Evolutionary conservation across 2,113 vertebrate genomes (phyloP).

Genomic region (Clarias gariepinus): DNA sequence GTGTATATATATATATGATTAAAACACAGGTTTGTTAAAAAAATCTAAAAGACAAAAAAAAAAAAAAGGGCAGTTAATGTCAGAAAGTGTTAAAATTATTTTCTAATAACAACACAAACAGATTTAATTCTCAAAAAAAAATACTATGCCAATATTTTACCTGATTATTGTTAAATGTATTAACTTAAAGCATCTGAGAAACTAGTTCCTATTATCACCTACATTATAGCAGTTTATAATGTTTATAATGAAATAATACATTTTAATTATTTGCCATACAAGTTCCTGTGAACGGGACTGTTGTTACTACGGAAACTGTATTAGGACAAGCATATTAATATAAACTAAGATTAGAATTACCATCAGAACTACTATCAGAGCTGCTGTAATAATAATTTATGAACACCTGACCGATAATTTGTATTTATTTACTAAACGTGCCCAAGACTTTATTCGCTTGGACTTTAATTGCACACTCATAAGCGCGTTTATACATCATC

Average conservation of each 20-base stretch:
- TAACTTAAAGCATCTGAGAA: neutral
- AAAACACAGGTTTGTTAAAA: neutral
- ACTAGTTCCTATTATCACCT: neutral
- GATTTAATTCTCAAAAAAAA: neutral
- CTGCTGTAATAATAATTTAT: neutral
- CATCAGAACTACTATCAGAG: neutral
- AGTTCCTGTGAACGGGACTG: neutral
- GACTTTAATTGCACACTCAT: too few relatives aligned
- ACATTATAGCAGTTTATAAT: neutral
- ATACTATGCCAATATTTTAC: neutral
- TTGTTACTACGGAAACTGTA: neutral
- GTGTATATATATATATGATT: too few relatives aligned
- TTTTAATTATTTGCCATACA: neutral
- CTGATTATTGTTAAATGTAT: neutral
- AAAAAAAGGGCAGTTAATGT: neutral
- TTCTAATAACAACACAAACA: neutral
- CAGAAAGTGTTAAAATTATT: neutral
- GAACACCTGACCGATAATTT: neutral
- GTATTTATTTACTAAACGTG: neutral
- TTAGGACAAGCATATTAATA: neutral
- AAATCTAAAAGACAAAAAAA: neutral
- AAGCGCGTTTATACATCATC: too few relatives aligned
- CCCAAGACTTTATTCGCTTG: too few relatives aligned
- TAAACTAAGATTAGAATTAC: neutral
- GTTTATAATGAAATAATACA: neutral